Evolutionary conservation across 1,140 invertebrate species (phyloP), one percentile per base, ranked within the genome.

Genomic region (Pectinophora gossypiella): DNA sequence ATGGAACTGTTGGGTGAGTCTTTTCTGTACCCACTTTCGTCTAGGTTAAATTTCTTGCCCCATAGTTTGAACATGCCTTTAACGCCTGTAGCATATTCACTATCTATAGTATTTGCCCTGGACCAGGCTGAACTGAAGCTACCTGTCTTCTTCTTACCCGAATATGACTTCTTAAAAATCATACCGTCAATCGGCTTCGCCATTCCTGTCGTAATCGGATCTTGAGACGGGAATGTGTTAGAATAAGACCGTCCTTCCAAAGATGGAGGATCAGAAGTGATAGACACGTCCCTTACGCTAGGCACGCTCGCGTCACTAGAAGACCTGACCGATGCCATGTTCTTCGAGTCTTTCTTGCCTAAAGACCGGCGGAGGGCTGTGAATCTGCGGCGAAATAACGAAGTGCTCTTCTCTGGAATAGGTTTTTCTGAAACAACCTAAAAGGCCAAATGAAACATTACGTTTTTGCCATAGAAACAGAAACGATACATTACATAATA

Each of bases 11-110:
- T 35, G 2, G 7, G 19, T 57, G 9, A 9, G 27, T 61, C 61
- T 23, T 68, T 68, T 12, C 9, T n/a, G 19, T 49, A 58, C 23
- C 20, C 22, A n/a, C 62, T 53, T 23, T 79, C 66, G 32, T 81
- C 74, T 3, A 74, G 63, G 44, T 79, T 67, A 45, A 76, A 74
- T 48, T 74, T 83, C 36, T 79, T 78, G 3, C 72, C 68, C 77
- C 77, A 81, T 20, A 78, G 56, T 46, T 75, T 81, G 47, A 81
- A 81, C 73, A 72, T 85, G 3, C 66, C 71, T 62, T 73, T 72
- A 6, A 73, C 75, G 18, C 63, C 65, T 55, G 74, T 67, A n/a
- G 36, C 15, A 18, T 40, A 56, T 19, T 76, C 68, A 45, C 56
- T 74, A 13, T 61, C 62, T 7, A 40, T 18, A 38, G 22, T 4